phyloP scores from a whole-genome alignment of 92 coral and sea anemone genomes.

The Siderastrea radians region DNA sequence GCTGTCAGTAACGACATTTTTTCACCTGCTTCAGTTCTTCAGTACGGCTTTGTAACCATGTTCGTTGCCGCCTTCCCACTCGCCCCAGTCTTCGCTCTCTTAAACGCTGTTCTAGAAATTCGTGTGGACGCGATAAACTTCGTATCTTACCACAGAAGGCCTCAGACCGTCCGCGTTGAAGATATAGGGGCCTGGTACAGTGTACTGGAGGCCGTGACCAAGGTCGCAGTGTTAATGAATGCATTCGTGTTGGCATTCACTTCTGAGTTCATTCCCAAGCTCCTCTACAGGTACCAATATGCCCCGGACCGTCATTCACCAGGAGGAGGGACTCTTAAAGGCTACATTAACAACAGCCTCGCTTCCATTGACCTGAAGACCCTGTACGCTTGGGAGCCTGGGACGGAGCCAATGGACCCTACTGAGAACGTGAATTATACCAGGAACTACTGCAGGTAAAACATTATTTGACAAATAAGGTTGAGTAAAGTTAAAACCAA shows the following conservation, averaged over 20 bases:
- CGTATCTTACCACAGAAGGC: conserved; percentile 90
- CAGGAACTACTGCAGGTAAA: conserved; percentile 44
- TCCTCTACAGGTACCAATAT: conserved; percentile 70
- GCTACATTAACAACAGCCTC: conserved; percentile 80
- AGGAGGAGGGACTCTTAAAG: conserved; percentile 59
- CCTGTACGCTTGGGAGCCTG: conserved; percentile 62
- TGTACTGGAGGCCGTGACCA: conserved; percentile 73
- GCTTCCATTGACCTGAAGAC: conserved; percentile 57
- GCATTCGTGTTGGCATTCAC: conserved; percentile 90
- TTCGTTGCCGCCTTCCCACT: conserved; percentile 96
- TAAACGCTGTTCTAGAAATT: conserved; percentile 83
- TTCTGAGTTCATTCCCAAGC: conserved; percentile 89
- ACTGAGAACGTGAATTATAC: conserved; percentile 75
- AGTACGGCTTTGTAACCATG: conserved; percentile 97
- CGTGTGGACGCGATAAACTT: conserved; percentile 98
- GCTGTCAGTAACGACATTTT: background rate
- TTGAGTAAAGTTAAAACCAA: background rate
- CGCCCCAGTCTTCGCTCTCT: conserved; percentile 91
- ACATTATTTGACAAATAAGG: background rate
- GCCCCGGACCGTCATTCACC: conserved; percentile 5
- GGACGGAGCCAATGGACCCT: conserved; percentile 67
- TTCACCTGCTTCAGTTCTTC: conserved; percentile 72
- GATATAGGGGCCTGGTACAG: conserved; percentile 94
- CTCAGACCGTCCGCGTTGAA: conserved; percentile 87
- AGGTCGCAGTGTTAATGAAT: conserved; percentile 81